Percentiles rank a stretch among this genome's conserved stretches.
Evolutionary conservation across 2,888 invertebrate species (phyloP).

Genomic region (Protophormia terraenovae): DNA sequence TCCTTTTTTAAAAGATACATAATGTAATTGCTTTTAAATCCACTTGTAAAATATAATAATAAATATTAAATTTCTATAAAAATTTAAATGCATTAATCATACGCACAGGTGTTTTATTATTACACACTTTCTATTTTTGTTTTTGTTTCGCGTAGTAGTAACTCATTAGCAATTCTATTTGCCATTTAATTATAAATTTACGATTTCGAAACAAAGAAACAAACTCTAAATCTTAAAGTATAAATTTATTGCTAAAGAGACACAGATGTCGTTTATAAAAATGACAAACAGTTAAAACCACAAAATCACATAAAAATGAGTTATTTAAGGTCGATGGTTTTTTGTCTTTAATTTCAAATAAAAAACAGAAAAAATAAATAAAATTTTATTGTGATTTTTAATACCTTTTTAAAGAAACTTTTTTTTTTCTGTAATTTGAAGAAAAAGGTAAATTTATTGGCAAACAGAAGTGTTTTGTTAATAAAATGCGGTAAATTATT

Average conservation of each 20-base stretch:
- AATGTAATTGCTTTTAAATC: too few species aligned
- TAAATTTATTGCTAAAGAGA: not conserved
- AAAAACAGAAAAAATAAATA: not conserved
- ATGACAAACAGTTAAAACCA: not conserved
- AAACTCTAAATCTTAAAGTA: constrained; percentile 21
- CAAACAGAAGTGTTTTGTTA: too few species aligned
- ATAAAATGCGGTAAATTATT: too few species aligned
- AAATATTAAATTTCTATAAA: not conserved
- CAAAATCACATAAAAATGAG: not conserved
- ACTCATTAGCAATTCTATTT: constrained; percentile 30
- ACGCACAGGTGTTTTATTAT: constrained; percentile 15
- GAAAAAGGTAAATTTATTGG: too few species aligned
- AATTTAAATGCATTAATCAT: not conserved
- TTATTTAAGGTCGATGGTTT: not conserved
- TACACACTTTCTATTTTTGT: too few species aligned
- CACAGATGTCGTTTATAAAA: not conserved
- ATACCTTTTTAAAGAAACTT: not conserved
- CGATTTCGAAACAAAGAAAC: not conserved
- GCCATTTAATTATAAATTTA: constrained; percentile 13
- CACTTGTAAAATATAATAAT: not conserved
- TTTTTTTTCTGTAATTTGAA: too few species aligned
- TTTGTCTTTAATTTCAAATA: not conserved
- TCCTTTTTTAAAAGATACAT: too few species aligned
- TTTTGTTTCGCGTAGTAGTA: too few species aligned
- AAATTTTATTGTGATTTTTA: not conserved